These are phyloP conservation scores for Sminthopsis crassicaudata DNA, from an alignment of 2,113 vertebrate genomes.

Conservation along the genomic window DNA sequence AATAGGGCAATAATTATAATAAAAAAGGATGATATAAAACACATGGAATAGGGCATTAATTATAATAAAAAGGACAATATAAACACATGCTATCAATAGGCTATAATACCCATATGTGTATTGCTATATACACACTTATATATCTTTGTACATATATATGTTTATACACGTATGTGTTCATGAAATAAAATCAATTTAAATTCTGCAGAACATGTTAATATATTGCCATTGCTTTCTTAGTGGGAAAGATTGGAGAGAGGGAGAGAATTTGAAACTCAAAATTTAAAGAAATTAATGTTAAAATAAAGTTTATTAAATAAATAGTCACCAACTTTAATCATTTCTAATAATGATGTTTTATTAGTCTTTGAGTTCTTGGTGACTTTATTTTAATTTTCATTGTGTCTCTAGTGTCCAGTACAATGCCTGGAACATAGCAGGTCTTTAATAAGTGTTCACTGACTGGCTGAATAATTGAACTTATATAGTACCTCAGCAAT, in stretches of 20 bases:
- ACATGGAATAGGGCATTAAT: not conserved
- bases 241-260: not conserved
- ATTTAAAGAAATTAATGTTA: not conserved
- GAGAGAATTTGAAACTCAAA: not conserved
- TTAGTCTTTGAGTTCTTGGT: not conserved
- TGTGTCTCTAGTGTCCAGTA: not conserved
- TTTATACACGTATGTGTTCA: not conserved
- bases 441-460: not conserved
- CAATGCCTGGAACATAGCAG: not conserved
- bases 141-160: not conserved
- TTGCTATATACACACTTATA: not conserved
- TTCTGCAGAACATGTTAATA: not conserved
- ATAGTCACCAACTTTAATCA: not conserved
- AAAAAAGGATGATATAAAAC: not conserved
- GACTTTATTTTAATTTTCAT: not conserved
- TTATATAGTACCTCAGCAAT: not conserved
- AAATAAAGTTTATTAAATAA: not conserved
- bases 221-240: not conserved
- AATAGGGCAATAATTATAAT: not conserved
- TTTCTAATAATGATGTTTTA: not conserved
- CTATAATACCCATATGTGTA: not conserved
- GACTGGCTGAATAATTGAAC: not conserved
- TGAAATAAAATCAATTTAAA: not conserved
- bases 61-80: not conserved
- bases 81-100: not conserved